Conservation (phyloP, 1,140 invertebrate species). For the Doryteuthis pealeii region DNA sequence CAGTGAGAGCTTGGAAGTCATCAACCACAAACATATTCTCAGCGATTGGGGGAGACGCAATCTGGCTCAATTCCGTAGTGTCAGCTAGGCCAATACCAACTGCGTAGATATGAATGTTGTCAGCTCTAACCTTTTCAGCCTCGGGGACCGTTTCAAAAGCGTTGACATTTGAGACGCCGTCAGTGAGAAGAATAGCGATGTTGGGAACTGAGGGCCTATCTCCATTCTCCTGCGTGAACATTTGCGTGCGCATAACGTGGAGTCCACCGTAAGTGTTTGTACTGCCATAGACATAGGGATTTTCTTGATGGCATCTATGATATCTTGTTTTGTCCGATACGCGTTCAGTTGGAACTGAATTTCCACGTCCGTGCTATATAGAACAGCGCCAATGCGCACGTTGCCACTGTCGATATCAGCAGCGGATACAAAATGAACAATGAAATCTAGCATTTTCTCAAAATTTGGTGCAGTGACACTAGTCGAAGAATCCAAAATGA, state of each 20-base stretch:
- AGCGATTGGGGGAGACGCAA: slow-evolving; percentile 29
- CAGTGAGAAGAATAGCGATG: slow-evolving; percentile 44
- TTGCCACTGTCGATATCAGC: slow-evolving; percentile 40
- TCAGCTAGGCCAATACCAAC: slow-evolving; percentile 45
- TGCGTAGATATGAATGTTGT: slow-evolving; percentile 41
- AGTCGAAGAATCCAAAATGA: slow-evolving; percentile 51
- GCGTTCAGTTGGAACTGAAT: slow-evolving; percentile 37
- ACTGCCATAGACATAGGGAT: slow-evolving; percentile 42
- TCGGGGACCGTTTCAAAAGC: slow-evolving; percentile 39
- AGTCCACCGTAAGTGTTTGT: slow-evolving; percentile 44
- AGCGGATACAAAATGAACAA: slow-evolving; percentile 34
- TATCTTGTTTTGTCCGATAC: slow-evolving; percentile 32
- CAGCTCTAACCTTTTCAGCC: slow-evolving; percentile 25
- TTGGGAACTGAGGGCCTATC: slow-evolving; percentile 39
- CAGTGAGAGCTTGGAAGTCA: slow-evolving; percentile 37
- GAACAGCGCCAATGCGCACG: slow-evolving; percentile 36
- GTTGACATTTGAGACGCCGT: slow-evolving; percentile 49
- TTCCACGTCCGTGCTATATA: slow-evolving; percentile 38
- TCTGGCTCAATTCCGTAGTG: slow-evolving; percentile 37
- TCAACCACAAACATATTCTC: slow-evolving; percentile 35
- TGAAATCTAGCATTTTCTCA: slow-evolving; percentile 41
- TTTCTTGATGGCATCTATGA: slow-evolving; percentile 32
- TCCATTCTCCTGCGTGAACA: slow-evolving; percentile 36
- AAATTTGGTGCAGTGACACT: slow-evolving; percentile 46
- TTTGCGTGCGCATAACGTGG: slow-evolving; percentile 31